phyloP scores from a whole-genome alignment of 2,113 vertebrate genomes.

The Lampris megalopsis region DNA sequence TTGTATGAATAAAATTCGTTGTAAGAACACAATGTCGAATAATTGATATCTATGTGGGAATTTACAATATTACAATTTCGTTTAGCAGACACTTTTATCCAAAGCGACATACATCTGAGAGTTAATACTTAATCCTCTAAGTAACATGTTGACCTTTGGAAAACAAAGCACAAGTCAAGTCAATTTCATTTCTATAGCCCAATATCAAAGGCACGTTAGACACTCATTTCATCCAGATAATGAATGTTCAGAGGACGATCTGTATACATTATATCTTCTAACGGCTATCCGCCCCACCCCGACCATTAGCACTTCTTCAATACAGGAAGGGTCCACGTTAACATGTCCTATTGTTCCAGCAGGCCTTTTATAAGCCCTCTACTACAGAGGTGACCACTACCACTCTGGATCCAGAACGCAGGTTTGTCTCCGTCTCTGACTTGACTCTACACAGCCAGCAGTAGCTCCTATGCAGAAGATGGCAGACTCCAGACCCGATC shows the following conservation, averaged over 20 bases:
- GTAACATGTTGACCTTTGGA: too few species aligned
- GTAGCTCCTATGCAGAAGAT: slow-evolving; percentile 34
- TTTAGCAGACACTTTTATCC: too few species aligned
- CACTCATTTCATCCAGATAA: neutral
- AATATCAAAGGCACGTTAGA: neutral
- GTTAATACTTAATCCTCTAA: too few species aligned
- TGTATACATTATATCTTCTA: neutral
- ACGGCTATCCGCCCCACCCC: slow-evolving; percentile 26
- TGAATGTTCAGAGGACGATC: neutral
- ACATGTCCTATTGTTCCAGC: slow-evolving; percentile 22
- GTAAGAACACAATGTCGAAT: too few species aligned
- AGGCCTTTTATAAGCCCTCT: neutral
- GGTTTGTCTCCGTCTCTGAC: neutral
- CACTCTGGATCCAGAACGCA: neutral
- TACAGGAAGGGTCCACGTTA: slow-evolving; percentile 36
- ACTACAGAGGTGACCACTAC: too few species aligned
- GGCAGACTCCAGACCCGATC: neutral
- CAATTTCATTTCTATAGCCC: too few species aligned
- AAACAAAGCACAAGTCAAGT: neutral
- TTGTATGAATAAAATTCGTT: too few species aligned
- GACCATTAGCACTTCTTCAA: slow-evolving; percentile 2
- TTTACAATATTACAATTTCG: too few species aligned
- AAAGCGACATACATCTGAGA: too few species aligned
- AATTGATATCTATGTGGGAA: too few species aligned
- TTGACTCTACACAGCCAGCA: neutral